A percentile compares a stretch with the other conserved stretches of the same genome.
These are phyloP conservation scores for Arctocebus calabarensis DNA, from an alignment of 2,797 vertebrate species.

Conservation along the genomic window DNA sequence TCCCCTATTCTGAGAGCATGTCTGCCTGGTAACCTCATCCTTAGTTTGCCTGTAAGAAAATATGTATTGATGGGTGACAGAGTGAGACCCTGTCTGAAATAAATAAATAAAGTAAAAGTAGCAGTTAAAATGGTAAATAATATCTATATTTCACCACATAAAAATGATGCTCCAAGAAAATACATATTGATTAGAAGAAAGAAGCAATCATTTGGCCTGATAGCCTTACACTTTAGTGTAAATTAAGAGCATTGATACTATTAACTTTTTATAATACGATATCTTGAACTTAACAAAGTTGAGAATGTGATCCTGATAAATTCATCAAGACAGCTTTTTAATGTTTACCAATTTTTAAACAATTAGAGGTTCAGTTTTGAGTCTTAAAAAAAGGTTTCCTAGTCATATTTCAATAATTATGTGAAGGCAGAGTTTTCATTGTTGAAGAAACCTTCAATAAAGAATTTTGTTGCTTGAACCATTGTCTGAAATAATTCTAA, in stretches of 20 bases:
- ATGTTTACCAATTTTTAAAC: background rate
- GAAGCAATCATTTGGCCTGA: background rate
- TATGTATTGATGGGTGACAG: too few relatives aligned
- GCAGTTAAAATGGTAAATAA: too few relatives aligned
- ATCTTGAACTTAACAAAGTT: background rate
- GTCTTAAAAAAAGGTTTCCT: background rate
- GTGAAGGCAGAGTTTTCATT: background rate
- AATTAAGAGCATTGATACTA: background rate
- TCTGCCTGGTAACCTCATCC: background rate
- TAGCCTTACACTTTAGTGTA: background rate
- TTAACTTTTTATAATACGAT: background rate
- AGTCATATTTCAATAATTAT: background rate
- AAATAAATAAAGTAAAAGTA: too few relatives aligned
- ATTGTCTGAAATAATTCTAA: conserved; percentile 29
- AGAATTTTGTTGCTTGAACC: background rate
- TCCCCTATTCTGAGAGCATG: background rate
- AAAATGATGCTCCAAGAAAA: too few relatives aligned
- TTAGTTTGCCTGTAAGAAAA: background rate
- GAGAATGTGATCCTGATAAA: background rate
- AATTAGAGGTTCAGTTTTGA: background rate
- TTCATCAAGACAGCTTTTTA: background rate
- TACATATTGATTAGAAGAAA: background rate
- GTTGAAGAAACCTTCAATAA: background rate
- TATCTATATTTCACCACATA: too few relatives aligned
- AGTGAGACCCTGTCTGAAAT: too few relatives aligned